phyloP scores from a whole-genome alignment of 53 echinoderm and acorn worm species.

The Echinometra lucunter region DNA sequence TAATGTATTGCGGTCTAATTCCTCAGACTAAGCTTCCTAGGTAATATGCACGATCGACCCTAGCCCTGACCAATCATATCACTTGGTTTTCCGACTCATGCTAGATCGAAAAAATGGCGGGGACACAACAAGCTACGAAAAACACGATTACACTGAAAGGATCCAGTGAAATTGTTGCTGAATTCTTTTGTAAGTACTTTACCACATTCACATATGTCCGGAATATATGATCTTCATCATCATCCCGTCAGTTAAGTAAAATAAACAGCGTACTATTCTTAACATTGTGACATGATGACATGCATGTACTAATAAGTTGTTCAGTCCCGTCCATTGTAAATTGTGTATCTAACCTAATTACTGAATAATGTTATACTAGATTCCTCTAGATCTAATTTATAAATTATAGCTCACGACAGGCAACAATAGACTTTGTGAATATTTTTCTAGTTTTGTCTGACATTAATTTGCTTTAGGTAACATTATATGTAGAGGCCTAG shows the following conservation, averaged over 20 bases:
- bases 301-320: not conserved
- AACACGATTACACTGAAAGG: slow-evolving; percentile 89
- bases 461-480: too few species aligned
- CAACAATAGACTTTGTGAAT: too few species aligned
- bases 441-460: too few species aligned
- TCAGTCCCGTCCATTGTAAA: not conserved
- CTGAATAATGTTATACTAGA: too few species aligned
- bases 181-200: slow-evolving; percentile 84
- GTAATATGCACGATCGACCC: too few species aligned
- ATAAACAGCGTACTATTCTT: not conserved
- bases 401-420: too few species aligned
- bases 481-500: too few species aligned
- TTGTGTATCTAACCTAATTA: too few species aligned
- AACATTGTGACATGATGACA: not conserved
- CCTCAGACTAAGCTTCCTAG: not conserved
- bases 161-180: slow-evolving; percentile 88
- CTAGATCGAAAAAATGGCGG: slow-evolving; percentile 74
- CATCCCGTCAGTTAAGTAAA: not conserved
- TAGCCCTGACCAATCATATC: not conserved
- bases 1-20: not conserved
- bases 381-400: too few species aligned
- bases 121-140: slow-evolving; percentile 73
- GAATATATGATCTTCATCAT: not conserved
- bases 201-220: not conserved
- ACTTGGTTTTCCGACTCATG: not conserved